Evolutionary conservation across 2,113 vertebrate genomes (phyloP).

Genomic region (Zootoca vivipara): DNA sequence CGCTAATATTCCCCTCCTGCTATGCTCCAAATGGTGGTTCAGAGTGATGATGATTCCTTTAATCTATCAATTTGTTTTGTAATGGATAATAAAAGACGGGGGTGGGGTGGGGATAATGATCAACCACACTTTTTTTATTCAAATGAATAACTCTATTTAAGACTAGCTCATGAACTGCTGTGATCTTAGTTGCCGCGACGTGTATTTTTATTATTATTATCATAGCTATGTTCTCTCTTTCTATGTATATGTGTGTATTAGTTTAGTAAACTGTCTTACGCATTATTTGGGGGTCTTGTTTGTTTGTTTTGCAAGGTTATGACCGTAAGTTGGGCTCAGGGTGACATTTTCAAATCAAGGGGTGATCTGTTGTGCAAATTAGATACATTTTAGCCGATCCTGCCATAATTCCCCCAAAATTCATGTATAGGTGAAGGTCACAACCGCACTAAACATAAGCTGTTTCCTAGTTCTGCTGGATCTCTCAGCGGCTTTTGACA

Average conservation of each 20-base stretch:
- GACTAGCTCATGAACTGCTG: not conserved
- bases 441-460: too few species aligned
- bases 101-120: slow-evolving; percentile 38
- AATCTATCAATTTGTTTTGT: slow-evolving; percentile 9
- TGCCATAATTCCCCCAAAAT: not conserved
- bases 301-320: not conserved
- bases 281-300: not conserved
- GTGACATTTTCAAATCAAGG: not conserved
- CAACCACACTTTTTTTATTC: slow-evolving; percentile 15
- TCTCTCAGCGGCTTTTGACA: too few species aligned
- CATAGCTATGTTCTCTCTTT: not conserved
- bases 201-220: slow-evolving; percentile 26
- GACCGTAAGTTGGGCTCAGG: too few species aligned
- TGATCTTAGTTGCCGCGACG: slow-evolving; percentile 7
- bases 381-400: not conserved
- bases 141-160: slow-evolving; percentile 4
- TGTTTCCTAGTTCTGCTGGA: too few species aligned
- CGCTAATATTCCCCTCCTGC: slow-evolving; percentile 3
- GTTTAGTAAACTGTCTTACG: not conserved
- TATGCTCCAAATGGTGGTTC: slow-evolving; percentile 35
- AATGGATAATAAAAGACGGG: slow-evolving; percentile 37
- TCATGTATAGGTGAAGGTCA: too few species aligned
- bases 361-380: not conserved
- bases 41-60: slow-evolving; percentile 14
- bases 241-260: too few species aligned